phyloP scores from a whole-genome alignment of 1,140 invertebrate genomes.

The Oppia nitens region DNA sequence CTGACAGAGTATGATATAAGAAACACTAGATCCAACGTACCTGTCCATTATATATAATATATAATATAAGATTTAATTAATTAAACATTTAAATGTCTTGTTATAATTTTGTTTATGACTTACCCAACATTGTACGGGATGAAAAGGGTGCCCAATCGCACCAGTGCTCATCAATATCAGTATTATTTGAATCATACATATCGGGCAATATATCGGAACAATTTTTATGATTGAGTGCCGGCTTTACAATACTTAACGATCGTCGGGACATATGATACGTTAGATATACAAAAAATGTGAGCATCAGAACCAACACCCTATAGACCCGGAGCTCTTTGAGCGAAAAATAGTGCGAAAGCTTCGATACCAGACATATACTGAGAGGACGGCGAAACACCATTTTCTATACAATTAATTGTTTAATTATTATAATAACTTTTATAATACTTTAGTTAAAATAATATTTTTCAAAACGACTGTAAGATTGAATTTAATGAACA shows the following conservation, averaged over 20 bases:
- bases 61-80: not conserved
- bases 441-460: no score
- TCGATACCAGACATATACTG: not conserved
- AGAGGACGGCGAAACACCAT: not conserved
- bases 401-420: not conserved
- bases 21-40: conserved; percentile 47
- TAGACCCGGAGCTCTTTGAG: not conserved
- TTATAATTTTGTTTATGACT: not conserved
- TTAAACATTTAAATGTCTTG: not conserved
- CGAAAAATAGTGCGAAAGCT: not conserved
- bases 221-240: conserved; percentile 60
- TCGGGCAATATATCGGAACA: conserved; percentile 35
- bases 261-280: conserved; percentile 80
- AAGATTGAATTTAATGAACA: no score
- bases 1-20: conserved; percentile 2
- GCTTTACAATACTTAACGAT: conserved; percentile 84
- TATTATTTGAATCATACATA: no score
- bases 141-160: conserved; percentile 75
- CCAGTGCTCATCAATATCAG: conserved; percentile 43
- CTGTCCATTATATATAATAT: conserved; percentile 42
- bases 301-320: conserved; percentile 37
- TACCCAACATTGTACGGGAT: not conserved
- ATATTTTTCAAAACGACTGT: no score
- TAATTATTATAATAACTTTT: not conserved
- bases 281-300: conserved; percentile 74